Base-by-base conservation (phyloP, 92 coral and sea anemone genomes). In the Porites lobata region DNA sequence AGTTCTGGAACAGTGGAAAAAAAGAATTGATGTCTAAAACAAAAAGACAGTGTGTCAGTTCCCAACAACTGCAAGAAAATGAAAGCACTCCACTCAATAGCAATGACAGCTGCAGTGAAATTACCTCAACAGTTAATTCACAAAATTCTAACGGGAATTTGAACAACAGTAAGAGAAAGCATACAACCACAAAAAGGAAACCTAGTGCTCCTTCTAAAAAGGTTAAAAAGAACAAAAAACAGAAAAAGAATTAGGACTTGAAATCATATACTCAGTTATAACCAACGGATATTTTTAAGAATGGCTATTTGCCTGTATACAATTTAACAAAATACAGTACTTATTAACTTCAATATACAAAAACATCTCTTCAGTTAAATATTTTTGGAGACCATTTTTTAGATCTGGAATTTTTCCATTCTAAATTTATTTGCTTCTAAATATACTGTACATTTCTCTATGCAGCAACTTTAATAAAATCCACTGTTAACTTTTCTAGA, bases 381-480 rank as follows among this genome's bases (percentile, higher is more conserved):
- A 24, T 24, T 24, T 24, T 24, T 24, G 26, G 26, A 24, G 57
- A 10, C 7, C 7, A 52, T 38, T 22, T 32, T 78, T 50, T 15
- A 78, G 21, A 53, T 59, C 7, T 61, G 0, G 51, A 78, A 65
- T 78, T 61, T 2, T 7, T 11, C 7, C 14, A 6, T 72, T 38
- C 58, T 38, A 7, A 11, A 38, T 72, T 17, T 72, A 72, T 12
- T 72, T 72, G 58, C 77, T 72, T 4, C 77, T 9, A 32, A 24
- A 38, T 72, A 72, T 50, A 14, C 26, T 14, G 26, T 5, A 69
- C 73, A 24, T 20, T 22, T 7, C 10, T 69, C 77, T 61, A 85
- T 80, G 94, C 89, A 81, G 94, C 91, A 75, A 87, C 89, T 82
- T 91, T 91, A 53, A 91, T 87, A 76, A 91, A 81, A 6, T 69